phyloP scores from a whole-genome alignment of 2,888 invertebrate species.

The Ophion obscuratus region DNA sequence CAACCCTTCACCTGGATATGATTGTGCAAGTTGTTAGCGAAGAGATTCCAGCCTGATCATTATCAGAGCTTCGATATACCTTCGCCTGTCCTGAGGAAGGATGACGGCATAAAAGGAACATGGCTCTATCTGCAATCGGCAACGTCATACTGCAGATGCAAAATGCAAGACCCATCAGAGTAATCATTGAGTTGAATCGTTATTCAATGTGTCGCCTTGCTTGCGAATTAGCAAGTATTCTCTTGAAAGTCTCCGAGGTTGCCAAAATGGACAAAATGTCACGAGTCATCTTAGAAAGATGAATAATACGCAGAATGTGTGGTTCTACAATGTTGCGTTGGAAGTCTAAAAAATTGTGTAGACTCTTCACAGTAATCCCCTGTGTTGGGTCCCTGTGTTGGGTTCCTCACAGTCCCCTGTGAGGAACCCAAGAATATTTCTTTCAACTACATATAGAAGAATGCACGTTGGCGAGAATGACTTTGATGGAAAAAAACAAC shows the following conservation, averaged over 20 bases:
- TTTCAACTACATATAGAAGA: no score
- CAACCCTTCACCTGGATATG: slow-evolving; percentile 7
- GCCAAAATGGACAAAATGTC: not conserved
- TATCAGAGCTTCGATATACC: not conserved
- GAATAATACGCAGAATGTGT: no score
- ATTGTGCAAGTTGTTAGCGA: not conserved
- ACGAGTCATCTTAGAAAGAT: not conserved
- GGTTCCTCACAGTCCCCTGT: no score
- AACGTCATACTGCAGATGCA: not conserved
- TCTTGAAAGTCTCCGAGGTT: not conserved
- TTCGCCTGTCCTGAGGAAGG: not conserved
- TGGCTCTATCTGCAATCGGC: not conserved
- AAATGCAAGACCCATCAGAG: not conserved
- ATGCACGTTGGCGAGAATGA: not conserved
- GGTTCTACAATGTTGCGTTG: no score
- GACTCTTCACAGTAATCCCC: not conserved
- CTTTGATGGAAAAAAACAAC: not conserved
- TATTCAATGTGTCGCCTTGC: not conserved
- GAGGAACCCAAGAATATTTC: no score
- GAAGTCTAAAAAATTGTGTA: no score
- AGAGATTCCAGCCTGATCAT: not conserved
- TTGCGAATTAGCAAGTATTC: not conserved
- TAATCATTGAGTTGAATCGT: not conserved
- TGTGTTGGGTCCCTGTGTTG: no score
- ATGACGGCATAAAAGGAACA: not conserved